A percentile compares a stretch with the other conserved stretches of the same genome.
Evolutionary conservation across 2,888 invertebrate species (phyloP).

Genomic region (Drosophila siamana): DNA sequence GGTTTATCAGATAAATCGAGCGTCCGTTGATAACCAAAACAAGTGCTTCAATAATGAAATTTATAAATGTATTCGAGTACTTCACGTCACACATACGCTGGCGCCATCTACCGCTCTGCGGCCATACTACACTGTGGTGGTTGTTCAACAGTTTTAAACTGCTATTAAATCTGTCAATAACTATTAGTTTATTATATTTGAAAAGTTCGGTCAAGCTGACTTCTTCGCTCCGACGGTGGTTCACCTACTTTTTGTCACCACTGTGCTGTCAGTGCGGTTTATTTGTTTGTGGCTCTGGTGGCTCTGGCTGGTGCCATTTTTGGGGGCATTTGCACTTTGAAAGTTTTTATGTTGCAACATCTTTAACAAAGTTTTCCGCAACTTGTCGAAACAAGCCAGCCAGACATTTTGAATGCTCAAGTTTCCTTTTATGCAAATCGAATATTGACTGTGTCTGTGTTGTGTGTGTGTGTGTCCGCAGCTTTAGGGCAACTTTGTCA

Average conservation of each 20-base stretch:
- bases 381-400: background rate
- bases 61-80: background rate
- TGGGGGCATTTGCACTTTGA: conserved; percentile 26
- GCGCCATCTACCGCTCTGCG: background rate
- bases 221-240: background rate
- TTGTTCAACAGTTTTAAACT: background rate
- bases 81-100: too few relatives aligned
- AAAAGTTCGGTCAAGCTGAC: background rate
- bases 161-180: background rate
- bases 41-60: background rate
- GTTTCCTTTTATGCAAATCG: conserved; percentile 53
- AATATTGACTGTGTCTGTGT: conserved; percentile 36
- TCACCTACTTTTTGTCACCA: conserved; percentile 20
- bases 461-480: too few relatives aligned
- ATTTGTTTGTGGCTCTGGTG: conserved; percentile 6
- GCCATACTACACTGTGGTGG: background rate
- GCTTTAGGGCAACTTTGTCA: conserved; percentile 25
- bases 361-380: conserved; percentile 16
- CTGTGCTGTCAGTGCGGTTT: conserved; percentile 22
- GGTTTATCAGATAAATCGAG: background rate
- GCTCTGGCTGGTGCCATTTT: conserved; percentile 13
- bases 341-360: conserved; percentile 37
- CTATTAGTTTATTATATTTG: background rate
- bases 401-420: conserved; percentile 16
- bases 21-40: background rate